A percentile compares a stretch with the other conserved stretches of the same genome.
Conservation (phyloP, 64 coral and sea anemone genomes). For the Platygyra sinensis region DNA sequence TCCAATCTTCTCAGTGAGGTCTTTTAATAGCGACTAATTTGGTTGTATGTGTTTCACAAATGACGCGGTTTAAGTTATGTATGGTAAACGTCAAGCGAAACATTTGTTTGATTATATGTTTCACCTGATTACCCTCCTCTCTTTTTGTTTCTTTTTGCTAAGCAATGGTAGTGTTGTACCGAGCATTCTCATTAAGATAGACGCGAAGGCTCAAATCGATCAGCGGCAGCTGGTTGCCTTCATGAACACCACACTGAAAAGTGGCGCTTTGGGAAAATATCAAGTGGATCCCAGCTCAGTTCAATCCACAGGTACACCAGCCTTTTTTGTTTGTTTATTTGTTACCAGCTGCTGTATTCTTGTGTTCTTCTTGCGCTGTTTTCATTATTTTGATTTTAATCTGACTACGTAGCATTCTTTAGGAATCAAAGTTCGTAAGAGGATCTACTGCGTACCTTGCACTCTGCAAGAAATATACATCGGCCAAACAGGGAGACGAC, state of each 20-base stretch:
- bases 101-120: background rate
- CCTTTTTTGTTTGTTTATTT: background rate
- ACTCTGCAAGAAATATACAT: too few species aligned
- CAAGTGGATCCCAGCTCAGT: conserved; percentile 2
- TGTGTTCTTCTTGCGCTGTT: background rate
- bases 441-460: too few species aligned
- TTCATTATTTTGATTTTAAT: background rate
- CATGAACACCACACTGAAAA: background rate
- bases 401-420: too few species aligned
- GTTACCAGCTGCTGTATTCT: background rate
- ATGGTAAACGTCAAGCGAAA: too few species aligned
- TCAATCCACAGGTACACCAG: background rate
- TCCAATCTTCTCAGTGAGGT: too few species aligned
- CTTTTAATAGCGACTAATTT: too few species aligned
- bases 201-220: background rate
- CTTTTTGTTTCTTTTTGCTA: background rate
- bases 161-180: conserved; percentile 9
- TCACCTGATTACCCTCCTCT: background rate
- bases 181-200: background rate
- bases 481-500: too few species aligned
- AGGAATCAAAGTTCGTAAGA: too few species aligned
- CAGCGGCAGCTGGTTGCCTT: background rate
- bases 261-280: background rate
- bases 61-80: too few species aligned
- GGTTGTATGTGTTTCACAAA: too few species aligned